Percentiles rank a stretch among this genome's conserved stretches.
Conservation (phyloP, 2,888 invertebrate genomes). For the Antheraea assamensis region DNA sequence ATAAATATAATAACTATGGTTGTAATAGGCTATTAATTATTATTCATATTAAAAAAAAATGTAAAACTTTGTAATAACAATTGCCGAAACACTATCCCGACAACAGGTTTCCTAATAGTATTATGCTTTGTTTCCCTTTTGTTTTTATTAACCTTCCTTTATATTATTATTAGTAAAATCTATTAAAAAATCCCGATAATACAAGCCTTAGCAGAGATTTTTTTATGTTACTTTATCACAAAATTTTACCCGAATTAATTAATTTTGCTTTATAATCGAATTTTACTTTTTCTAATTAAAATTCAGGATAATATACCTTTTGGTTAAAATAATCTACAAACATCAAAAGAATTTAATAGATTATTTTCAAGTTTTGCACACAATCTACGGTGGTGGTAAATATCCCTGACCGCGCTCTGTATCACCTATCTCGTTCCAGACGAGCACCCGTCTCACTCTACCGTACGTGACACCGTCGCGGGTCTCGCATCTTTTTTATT, state of each 20-base stretch:
- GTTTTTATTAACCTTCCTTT: no score
- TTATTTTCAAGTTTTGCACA: neutral
- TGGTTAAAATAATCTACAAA: neutral
- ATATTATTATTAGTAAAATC: neutral
- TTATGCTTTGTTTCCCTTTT: neutral
- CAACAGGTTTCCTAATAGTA: neutral
- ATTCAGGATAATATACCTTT: neutral
- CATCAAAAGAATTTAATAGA: neutral
- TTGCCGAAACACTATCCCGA: neutral
- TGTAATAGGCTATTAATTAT: neutral
- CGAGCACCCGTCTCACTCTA: constrained; percentile 32
- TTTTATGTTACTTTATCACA: neutral
- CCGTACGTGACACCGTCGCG: constrained; percentile 44
- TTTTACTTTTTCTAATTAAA: neutral
- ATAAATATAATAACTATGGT: no score
- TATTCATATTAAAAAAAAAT: neutral
- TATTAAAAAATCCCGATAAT: neutral
- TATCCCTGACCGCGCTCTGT: neutral
- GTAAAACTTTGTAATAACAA: neutral
- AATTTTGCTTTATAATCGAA: no score
- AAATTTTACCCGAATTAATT: neutral
- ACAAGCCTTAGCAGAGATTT: neutral
- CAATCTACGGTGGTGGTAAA: neutral
- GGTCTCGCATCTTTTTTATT: constrained; percentile 43
- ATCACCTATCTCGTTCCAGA: constrained; percentile 5